Base-by-base conservation (phyloP, 2,113 vertebrate genomes). In the Taxidea taxus region DNA sequence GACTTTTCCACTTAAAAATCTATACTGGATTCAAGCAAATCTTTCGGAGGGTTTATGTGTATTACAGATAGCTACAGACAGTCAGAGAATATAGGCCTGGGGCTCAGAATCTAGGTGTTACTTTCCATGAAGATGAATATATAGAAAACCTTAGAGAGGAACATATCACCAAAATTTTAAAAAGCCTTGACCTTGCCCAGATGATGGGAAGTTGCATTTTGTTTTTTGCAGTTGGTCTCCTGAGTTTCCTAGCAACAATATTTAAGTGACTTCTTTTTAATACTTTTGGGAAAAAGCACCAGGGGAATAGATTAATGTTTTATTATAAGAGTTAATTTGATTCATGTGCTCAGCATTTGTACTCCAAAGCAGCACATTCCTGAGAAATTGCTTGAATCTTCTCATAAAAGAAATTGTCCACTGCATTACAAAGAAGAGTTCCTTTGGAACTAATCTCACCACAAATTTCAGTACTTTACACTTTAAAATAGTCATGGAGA, bases 311-410 rank as follows among this genome's bases (percentile, higher is more conserved):
- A 81, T 60, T 49, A 56, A 81, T 92, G 37, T 80, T 96, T 95
- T 81, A 89, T 47, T 96, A 15, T 37, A 31, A 29, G 21, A 91
- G 74, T 94, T 77, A 37, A 85, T 96, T 94, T 94, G 84, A 90
- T 87, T 97, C 68, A 75, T 60, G 56, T 56, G 80, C 18, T 77
- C 49, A 84, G 56, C 62, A 87, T 77, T 77, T 87, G 29, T 37
- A 89, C 44, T 77, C 74, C 10, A 74, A 94, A 75, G 81, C 15
- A 66, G 25, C 58, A 93, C 42, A 88, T 96, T 96, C 62, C 49
- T 74, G 93, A 95, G 80, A 97, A 96, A 89, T 44, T 83, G 84
- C 62, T 39, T 27, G 87, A 94, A 44, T 90, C 37, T 70, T 72
- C 80, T 42, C 70, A 90, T 0, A 27, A 87, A 90, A 91, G 58